Conservation (phyloP, 2,113 vertebrate genomes). For the Porphyrio hochstetteri region DNA sequence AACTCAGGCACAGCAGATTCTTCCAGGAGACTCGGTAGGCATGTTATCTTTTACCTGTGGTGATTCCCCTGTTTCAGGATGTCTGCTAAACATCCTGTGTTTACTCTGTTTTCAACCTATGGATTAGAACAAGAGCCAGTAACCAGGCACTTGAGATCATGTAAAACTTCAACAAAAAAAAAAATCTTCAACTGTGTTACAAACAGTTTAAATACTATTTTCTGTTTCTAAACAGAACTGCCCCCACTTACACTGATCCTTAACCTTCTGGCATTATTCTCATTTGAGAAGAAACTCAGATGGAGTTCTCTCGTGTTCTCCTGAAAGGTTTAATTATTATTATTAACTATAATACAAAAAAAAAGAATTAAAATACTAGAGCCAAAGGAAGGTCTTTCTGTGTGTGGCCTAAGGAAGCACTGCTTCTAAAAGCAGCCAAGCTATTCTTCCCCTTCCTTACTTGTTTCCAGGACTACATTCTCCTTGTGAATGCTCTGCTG, state of each 20-base stretch:
- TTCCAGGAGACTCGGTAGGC: neutral
- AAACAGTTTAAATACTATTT: neutral
- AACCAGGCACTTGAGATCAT: neutral
- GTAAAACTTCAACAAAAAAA: neutral
- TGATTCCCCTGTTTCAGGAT: neutral
- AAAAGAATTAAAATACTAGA: neutral
- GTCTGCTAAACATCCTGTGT: neutral
- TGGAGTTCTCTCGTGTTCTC: neutral
- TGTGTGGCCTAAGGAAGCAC: neutral
- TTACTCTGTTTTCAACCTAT: neutral
- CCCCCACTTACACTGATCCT: neutral
- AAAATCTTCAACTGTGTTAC: neutral
- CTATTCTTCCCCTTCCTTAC: neutral
- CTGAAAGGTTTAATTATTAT: neutral
- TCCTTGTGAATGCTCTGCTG: neutral
- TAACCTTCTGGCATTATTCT: neutral
- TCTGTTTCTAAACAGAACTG: neutral
- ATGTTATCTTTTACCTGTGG: neutral
- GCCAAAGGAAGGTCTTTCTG: neutral
- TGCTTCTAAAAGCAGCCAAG: neutral
- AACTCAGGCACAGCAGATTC: neutral
- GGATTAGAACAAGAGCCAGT: neutral
- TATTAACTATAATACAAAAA: neutral
- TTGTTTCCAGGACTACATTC: neutral
- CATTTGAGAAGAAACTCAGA: neutral